phyloP scores from a whole-genome alignment of 2,797 vertebrate genomes.

The Pangasius krempfi region DNA sequence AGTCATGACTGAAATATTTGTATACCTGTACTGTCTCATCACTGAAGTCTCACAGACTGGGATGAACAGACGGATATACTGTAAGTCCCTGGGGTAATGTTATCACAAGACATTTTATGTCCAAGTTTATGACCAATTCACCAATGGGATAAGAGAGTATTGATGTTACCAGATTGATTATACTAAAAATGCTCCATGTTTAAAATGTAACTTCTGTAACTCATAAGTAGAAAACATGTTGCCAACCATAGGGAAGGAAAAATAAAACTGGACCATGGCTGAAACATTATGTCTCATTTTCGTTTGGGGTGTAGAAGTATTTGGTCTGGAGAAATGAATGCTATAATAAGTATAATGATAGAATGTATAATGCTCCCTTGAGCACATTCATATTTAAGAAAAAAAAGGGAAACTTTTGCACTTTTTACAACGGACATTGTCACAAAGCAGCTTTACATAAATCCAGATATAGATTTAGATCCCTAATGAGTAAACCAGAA shows the following conservation, averaged over 20 bases:
- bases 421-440: background rate
- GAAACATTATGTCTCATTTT: background rate
- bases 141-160: background rate
- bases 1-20: slow-evolving; percentile 8
- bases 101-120: background rate
- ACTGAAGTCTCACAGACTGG: background rate
- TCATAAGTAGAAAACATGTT: background rate
- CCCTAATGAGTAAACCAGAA: background rate
- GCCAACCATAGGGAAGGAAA: no score
- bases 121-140: background rate
- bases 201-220: background rate
- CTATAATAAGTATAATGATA: background rate
- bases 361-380: background rate
- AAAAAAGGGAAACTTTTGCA: background rate
- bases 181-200: background rate
- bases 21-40: background rate
- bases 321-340: background rate
- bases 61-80: background rate
- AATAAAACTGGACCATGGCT: no score
- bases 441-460: background rate
- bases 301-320: background rate
- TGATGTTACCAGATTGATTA: background rate
- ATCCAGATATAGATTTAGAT: background rate
- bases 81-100: background rate
- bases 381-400: background rate